phyloP scores from a whole-genome alignment of 1,140 invertebrate species.

The Antheraea mylitta region DNA sequence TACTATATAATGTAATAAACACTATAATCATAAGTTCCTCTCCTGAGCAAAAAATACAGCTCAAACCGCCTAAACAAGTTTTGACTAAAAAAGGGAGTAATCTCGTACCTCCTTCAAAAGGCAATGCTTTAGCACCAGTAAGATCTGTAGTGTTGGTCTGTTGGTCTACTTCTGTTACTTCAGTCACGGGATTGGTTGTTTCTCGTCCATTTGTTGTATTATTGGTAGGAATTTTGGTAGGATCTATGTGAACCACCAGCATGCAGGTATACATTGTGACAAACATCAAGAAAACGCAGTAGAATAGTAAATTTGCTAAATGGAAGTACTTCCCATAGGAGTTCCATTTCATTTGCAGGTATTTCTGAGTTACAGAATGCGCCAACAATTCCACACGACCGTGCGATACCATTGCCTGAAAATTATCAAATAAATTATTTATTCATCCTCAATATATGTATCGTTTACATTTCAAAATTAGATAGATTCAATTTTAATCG shows the following conservation, averaged over 20 bases:
- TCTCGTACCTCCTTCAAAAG: no score
- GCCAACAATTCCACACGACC: slow-evolving; percentile 89
- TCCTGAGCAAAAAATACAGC: no score
- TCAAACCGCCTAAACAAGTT: no score
- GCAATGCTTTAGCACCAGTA: no score
- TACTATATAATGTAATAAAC: no score
- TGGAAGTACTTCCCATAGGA: slow-evolving; percentile 93
- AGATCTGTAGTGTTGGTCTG: no score
- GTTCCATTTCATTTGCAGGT: slow-evolving; percentile 93
- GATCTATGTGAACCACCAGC: slow-evolving; percentile 74
- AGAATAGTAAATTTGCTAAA: slow-evolving; percentile 86
- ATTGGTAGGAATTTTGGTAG: not conserved
- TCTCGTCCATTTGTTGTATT: not conserved
- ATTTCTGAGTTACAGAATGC: slow-evolving; percentile 91
- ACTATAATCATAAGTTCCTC: no score
- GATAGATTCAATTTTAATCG: no score
- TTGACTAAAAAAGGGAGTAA: no score
- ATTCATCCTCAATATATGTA: not conserved
- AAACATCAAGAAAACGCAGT: slow-evolving; percentile 86
- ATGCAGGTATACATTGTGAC: slow-evolving; percentile 85
- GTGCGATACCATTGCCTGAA: slow-evolving; percentile 89
- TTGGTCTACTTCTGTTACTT: no score
- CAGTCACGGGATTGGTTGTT: not conserved
- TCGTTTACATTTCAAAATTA: no score
- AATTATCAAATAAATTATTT: slow-evolving; percentile 12